Evolutionary conservation across 1,140 invertebrate genomes (phyloP).

Genomic region (Lasioglossum baleicum): DNA sequence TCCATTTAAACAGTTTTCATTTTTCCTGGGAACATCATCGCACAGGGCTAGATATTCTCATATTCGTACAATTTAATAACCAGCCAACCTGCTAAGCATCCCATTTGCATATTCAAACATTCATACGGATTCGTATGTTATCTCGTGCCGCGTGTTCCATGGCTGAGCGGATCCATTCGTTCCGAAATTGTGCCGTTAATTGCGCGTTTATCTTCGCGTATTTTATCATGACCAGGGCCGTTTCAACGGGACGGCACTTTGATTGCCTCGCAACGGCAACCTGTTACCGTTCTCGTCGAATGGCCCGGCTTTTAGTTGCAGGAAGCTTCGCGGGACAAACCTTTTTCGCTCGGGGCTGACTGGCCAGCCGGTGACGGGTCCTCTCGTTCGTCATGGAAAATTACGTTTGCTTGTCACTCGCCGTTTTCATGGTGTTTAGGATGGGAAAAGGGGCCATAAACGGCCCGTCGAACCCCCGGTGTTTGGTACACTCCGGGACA

Average conservation of each 20-base stretch:
- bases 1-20: neutral
- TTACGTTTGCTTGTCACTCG: slow-evolving; percentile 14
- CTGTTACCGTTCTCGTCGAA: slow-evolving; percentile 25
- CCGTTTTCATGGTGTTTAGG: slow-evolving; percentile 17
- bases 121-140: slow-evolving; percentile 26
- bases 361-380: neutral
- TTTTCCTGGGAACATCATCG: neutral
- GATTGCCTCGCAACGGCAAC: slow-evolving; percentile 9
- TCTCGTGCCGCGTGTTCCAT: slow-evolving; percentile 8
- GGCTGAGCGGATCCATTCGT: slow-evolving; percentile 26
- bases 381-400: slow-evolving; percentile 27
- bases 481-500: neutral
- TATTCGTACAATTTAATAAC: neutral
- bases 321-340: neutral
- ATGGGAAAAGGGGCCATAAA: neutral
- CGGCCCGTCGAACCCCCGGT: neutral
- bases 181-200: slow-evolving; percentile 45
- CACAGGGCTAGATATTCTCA: neutral
- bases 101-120: neutral
- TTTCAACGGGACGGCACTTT: slow-evolving; percentile 40
- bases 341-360: neutral
- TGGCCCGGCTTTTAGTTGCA: slow-evolving; percentile 8
- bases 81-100: neutral
- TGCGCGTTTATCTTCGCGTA: slow-evolving; percentile 45
- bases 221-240: slow-evolving; percentile 36